A percentile compares a stretch with the other conserved stretches of the same genome.
Conservation (phyloP, 2,888 invertebrate genomes). For the Polia nebulosa region DNA sequence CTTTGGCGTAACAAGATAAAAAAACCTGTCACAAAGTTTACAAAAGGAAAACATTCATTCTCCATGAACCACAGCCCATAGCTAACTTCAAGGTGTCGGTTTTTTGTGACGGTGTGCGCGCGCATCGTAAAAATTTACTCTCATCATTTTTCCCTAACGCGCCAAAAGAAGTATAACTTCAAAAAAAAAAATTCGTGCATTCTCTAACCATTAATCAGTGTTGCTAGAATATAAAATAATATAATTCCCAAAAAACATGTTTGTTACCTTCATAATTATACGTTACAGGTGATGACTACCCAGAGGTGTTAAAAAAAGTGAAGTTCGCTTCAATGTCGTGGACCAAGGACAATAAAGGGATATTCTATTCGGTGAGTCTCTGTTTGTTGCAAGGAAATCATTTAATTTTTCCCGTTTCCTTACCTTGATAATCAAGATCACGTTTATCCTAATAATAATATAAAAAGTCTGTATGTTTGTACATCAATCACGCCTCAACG, state of each 20-base stretch:
- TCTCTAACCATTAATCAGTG: background rate
- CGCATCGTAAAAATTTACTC: too few species aligned
- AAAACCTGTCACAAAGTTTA: too few species aligned
- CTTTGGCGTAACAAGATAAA: too few species aligned
- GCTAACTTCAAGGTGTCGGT: too few species aligned
- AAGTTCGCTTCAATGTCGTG: constrained; percentile 98
- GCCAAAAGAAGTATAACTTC: too few species aligned
- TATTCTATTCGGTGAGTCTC: constrained; percentile 96
- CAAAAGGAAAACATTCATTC: too few species aligned
- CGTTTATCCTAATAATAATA: background rate
- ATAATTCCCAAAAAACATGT: background rate
- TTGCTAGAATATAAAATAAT: background rate
- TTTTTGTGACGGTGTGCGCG: too few species aligned
- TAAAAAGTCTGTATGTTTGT: background rate
- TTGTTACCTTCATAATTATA: background rate
- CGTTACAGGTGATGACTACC: constrained; percentile 94
- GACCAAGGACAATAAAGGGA: constrained; percentile 98
- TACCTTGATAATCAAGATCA: constrained; percentile 47
- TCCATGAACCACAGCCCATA: too few species aligned
- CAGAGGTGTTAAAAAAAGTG: constrained; percentile 97
- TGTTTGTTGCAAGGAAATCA: constrained; percentile 6
- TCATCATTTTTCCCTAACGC: too few species aligned
- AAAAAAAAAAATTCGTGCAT: too few species aligned
- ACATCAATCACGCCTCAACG: background rate
- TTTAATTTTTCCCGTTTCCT: constrained; percentile 24